Evolutionary conservation across 2,113 vertebrate genomes (phyloP), one percentile per base, ranked within the genome.

Genomic region (Dicrurus megarhynchus): DNA sequence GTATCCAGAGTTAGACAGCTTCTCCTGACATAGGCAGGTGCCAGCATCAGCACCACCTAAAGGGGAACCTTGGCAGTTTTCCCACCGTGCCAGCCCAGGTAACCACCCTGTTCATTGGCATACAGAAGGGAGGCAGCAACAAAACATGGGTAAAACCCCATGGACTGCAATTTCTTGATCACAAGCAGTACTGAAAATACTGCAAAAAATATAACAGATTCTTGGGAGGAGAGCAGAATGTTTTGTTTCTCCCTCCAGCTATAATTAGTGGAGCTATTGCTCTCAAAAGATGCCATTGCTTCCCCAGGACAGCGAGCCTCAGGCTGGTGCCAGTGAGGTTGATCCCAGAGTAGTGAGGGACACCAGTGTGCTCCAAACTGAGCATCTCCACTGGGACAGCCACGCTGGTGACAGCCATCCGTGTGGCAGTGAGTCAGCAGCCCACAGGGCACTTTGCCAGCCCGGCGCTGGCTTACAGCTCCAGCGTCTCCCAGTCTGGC

Each of bases 401-500:
- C 90, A 20, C 0, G 0, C 22, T 83, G 70, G 52, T 67, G 76
- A 37, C 78, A 87, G 73, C 28, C 24, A 5, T 39, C 44, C 17
- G 0, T 11, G 56, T 2, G 13, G 23, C 27, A 26, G 27, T 32
- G 69, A 87, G 49, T 44, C 84, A 93, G 44, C 41, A 85, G 70
- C 57, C 59, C 71, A 44, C 0, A 1, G 76, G 39, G 63, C 16
- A 3, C 16, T 28, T 21, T 5, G 3, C 80, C 89, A 83, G 53
- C 26, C 24, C 0, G 0, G 52, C 0, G 1, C 1, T 87, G 80
- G 68, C 84, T 83, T 70, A 44, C 32, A 32, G 22, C 57, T 76
- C 81, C 68, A 57, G 37, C 0, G 0, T 41, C 71, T 84, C 53
- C 84, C 68, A 53, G 50, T 44, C 57, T 83, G 75, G 17, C 41